Conservation (phyloP, 2,888 invertebrate species). For the Mermis nigrescens region DNA sequence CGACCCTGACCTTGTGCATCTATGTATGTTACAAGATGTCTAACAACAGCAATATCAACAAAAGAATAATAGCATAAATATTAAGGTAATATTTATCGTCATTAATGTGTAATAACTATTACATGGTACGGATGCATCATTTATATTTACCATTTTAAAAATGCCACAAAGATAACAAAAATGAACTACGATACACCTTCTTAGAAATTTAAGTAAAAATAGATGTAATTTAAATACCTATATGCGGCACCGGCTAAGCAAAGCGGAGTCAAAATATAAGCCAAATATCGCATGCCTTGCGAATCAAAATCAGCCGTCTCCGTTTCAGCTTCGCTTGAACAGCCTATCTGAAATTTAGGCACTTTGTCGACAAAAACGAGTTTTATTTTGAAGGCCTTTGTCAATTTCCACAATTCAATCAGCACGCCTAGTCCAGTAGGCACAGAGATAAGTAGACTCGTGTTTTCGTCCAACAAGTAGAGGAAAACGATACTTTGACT, state of each 20-base stretch:
- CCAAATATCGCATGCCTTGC: constrained; percentile 72
- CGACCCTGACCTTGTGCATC: no score
- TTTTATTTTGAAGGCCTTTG: constrained; percentile 63
- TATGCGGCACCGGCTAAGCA: constrained; percentile 69
- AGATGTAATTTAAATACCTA: no score
- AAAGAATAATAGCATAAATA: no score
- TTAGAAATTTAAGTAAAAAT: no score
- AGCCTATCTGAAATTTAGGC: constrained; percentile 30
- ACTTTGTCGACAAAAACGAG: constrained; percentile 17
- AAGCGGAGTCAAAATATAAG: constrained; percentile 68
- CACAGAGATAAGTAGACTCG: constrained; percentile 64
- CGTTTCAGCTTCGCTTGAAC: constrained; percentile 46
- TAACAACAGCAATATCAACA: no score
- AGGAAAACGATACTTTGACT: constrained; percentile 75
- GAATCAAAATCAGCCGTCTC: constrained; percentile 68
- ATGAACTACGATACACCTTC: no score
- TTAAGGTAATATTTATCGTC: no score
- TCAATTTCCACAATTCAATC: constrained; percentile 69
- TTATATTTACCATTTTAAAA: no score
- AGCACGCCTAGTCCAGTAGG: constrained; percentile 66
- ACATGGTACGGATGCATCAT: no score
- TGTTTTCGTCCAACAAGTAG: constrained; percentile 73
- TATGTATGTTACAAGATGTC: no score
- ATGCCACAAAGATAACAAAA: no score
- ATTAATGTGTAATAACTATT: no score